Percentiles rank a stretch among this genome's conserved stretches.
Evolutionary conservation across 2,797 vertebrate genomes (phyloP).

Genomic region (Molossus molossus): DNA sequence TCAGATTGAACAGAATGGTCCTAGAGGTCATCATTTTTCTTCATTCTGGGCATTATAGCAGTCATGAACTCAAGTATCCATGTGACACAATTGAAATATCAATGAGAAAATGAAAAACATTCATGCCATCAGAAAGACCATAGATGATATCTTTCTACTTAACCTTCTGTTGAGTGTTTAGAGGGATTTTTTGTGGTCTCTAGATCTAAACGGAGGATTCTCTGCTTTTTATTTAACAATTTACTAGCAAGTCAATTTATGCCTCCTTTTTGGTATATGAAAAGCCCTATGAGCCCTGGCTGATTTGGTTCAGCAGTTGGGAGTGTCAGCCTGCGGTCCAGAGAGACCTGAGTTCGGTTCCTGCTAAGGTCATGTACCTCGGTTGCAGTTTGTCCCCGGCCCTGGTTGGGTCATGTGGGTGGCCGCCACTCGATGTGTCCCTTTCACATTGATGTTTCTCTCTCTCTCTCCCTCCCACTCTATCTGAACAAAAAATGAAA

Average conservation of each 20-base stretch:
- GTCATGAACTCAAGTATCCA: not conserved
- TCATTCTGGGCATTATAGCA: not conserved
- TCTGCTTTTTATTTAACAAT: conserved; percentile 27
- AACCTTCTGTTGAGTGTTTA: not conserved
- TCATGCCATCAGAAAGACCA: not conserved
- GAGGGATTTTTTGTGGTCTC: not conserved
- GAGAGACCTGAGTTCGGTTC: too few species aligned
- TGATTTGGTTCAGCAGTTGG: not conserved
- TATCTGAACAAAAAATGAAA: too few species aligned
- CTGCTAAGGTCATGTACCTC: too few species aligned
- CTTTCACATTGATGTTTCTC: too few species aligned
- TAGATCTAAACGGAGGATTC: not conserved
- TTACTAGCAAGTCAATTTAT: conserved; percentile 5
- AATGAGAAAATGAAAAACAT: not conserved
- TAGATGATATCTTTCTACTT: not conserved
- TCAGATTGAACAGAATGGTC: not conserved
- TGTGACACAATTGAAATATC: not conserved
- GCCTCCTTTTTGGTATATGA: not conserved
- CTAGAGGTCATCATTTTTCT: not conserved
- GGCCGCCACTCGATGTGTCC: too few species aligned
- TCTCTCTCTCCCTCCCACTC: too few species aligned
- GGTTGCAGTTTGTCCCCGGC: too few species aligned
- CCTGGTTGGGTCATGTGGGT: too few species aligned
- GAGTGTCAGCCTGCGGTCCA: too few species aligned
- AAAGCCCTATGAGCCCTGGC: not conserved